A percentile compares a stretch with the other conserved stretches of the same genome.
Evolutionary conservation across 2,797 vertebrate genomes (phyloP).

Genomic region (Nyctibius grandis): DNA sequence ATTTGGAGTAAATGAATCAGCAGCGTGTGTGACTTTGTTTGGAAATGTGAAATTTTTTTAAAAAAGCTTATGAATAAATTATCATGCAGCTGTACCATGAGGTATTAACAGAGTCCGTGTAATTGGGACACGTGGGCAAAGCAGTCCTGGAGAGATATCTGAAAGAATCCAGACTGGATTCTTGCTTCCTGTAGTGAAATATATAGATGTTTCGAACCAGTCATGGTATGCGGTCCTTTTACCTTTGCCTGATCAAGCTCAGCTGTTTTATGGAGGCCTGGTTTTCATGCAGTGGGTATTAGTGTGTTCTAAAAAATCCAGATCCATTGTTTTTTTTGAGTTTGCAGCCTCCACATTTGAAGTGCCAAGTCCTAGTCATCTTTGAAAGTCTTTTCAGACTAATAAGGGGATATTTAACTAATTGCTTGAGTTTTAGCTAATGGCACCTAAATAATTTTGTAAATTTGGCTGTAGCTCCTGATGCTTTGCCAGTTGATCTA

Average conservation of each 20-base stretch:
- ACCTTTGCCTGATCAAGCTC: neutral
- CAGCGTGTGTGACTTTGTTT: neutral
- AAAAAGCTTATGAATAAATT: neutral
- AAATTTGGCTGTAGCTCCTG: neutral
- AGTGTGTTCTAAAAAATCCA: neutral
- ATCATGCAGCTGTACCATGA: neutral
- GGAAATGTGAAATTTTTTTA: neutral
- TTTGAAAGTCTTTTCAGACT: neutral
- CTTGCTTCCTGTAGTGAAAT: neutral
- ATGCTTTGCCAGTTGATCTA: neutral
- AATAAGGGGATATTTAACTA: neutral
- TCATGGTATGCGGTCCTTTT: neutral
- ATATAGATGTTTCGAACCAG: accelerated
- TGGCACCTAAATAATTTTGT: neutral
- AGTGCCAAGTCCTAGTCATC: neutral
- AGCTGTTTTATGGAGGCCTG: neutral
- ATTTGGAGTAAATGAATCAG: conserved; percentile 3
- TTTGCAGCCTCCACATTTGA: neutral
- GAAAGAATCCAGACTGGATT: neutral
- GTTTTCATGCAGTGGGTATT: neutral
- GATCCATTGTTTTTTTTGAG: neutral
- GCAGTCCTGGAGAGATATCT: neutral
- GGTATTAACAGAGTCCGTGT: neutral
- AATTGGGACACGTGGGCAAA: neutral
- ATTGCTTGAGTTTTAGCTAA: neutral